A percentile compares a stretch with the other conserved stretches of the same genome.
phyloP scores from a whole-genome alignment of 2,113 vertebrate genomes.

The Neogobius melanostomus region DNA sequence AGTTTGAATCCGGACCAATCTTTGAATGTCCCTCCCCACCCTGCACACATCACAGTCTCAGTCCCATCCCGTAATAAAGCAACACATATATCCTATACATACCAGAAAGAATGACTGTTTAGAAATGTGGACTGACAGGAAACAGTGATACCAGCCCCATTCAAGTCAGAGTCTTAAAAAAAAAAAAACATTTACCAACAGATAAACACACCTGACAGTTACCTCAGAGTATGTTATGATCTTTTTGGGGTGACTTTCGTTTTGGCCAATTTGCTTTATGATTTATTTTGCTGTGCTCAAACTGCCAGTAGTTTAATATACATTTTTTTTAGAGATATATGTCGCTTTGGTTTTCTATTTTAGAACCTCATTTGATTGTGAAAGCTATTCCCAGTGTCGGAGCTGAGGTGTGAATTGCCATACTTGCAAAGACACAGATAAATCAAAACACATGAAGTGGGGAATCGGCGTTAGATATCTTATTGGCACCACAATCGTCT shows the following conservation, averaged over 20 bases:
- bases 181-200: neutral
- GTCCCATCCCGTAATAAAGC: too few relatives aligned
- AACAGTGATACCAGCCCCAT: neutral
- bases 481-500: conserved; percentile 18
- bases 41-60: too few relatives aligned
- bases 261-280: too few relatives aligned
- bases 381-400: conserved; percentile 11
- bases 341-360: conserved; percentile 1
- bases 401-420: conserved; percentile 44
- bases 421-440: conserved; percentile 24
- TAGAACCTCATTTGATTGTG: conserved; percentile 16
- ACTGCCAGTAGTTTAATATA: too few relatives aligned
- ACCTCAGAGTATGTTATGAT: neutral
- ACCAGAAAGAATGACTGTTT: neutral
- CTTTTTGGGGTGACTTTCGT: neutral
- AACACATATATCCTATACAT: too few relatives aligned
- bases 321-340: neutral
- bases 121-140: neutral
- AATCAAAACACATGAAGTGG: conserved; percentile 27
- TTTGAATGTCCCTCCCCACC: too few relatives aligned
- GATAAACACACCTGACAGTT: neutral
- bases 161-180: neutral
- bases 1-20: too few relatives aligned
- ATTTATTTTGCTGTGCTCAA: neutral
- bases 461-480: conserved; percentile 12